phyloP scores from a whole-genome alignment of 2,797 vertebrate species.

The Alfaro cultratus region DNA sequence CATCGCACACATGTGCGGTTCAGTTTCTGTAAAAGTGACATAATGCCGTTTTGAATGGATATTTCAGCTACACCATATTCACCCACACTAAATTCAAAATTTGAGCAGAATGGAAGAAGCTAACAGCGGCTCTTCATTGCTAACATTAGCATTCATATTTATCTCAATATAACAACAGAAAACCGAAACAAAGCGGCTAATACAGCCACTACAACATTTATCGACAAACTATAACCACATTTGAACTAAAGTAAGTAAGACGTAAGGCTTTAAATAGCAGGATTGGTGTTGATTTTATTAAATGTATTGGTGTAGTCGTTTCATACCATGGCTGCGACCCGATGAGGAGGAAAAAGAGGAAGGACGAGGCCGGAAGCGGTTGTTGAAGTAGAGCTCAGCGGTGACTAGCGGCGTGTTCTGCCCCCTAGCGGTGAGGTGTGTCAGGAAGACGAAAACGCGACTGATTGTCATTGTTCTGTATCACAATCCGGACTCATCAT shows the following conservation, averaged over 20 bases:
- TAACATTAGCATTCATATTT: background rate
- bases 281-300: slow-evolving; percentile 73
- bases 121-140: background rate
- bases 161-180: background rate
- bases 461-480: background rate
- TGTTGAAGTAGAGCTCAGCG: slow-evolving; percentile 34
- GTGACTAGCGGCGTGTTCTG: background rate
- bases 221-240: background rate
- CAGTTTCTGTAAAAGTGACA: accelerated
- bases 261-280: accelerated
- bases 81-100: background rate
- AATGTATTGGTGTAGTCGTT: background rate
- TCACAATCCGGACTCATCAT: background rate
- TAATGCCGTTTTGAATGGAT: accelerated
- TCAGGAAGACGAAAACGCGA: background rate
- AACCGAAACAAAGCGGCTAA: background rate
- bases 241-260: accelerated
- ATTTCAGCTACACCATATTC: too few relatives aligned
- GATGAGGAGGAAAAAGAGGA: slow-evolving; percentile 76
- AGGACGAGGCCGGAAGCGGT: slow-evolving; percentile 58
- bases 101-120: background rate
- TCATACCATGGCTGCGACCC: slow-evolving; percentile 79
- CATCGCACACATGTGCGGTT: accelerated
- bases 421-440: slow-evolving; percentile 49
- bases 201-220: background rate